A percentile compares a stretch with the other conserved stretches of the same genome.
phyloP scores from a whole-genome alignment of 2,888 invertebrate genomes.

The Ethmia dodecea region DNA sequence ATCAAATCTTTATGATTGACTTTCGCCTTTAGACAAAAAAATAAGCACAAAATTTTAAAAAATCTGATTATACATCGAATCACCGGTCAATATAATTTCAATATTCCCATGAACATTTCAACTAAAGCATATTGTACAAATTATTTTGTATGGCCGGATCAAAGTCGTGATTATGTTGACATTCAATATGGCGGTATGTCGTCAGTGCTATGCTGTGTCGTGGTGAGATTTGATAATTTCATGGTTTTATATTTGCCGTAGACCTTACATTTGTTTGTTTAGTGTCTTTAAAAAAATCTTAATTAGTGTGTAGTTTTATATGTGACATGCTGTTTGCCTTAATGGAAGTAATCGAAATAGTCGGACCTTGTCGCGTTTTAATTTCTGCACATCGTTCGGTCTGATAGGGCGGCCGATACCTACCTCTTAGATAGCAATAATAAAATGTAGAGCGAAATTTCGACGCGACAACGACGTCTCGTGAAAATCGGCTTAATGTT shows the following conservation, averaged over 20 bases:
- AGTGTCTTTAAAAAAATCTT: constrained; percentile 28
- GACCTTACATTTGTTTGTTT: constrained; percentile 30
- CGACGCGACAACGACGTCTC: constrained; percentile 38
- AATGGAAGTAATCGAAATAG: constrained; percentile 23
- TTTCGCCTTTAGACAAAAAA: constrained; percentile 62
- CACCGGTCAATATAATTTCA: constrained; percentile 20
- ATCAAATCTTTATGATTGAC: constrained; percentile 49
- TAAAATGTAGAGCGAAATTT: constrained; percentile 48
- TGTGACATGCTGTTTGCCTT: constrained; percentile 32
- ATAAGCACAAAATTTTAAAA: constrained; percentile 68
- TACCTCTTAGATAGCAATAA: constrained; percentile 54
- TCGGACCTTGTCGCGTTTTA: constrained; percentile 33
- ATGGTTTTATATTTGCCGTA: constrained; percentile 45
- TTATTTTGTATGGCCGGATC: constrained; percentile 46
- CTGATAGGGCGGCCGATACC: constrained; percentile 51
- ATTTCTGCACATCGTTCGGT: constrained; percentile 50
- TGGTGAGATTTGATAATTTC: constrained; percentile 85
- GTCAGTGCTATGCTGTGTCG: constrained; percentile 98
- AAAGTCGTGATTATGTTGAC: constrained; percentile 80
- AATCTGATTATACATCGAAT: constrained; percentile 20
- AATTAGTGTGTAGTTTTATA: constrained; percentile 27
- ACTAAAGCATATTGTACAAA: constrained; percentile 13
- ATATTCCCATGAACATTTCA: constrained; percentile 26
- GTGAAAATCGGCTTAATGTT: constrained; percentile 33
- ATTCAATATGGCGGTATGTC: constrained; percentile 97